Percentiles rank a stretch among this genome's conserved stretches.
Conservation (phyloP, 2,113 vertebrate species). For the Macaca nemestrina region DNA sequence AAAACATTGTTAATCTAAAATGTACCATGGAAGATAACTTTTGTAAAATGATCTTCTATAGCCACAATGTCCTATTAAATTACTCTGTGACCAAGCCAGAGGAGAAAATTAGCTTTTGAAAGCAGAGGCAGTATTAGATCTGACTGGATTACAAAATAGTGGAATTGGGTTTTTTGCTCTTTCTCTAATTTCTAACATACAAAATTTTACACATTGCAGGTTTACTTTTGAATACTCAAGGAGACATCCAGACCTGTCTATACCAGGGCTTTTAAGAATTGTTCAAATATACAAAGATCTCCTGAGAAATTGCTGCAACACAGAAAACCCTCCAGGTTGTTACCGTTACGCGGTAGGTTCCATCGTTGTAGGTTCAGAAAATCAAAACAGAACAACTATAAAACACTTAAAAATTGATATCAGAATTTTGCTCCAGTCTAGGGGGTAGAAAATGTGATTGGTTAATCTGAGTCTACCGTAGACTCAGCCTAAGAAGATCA, state of each 20-base stretch:
- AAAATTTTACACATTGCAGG: conserved; percentile 24
- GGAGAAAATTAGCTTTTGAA: not conserved
- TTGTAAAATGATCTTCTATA: not conserved
- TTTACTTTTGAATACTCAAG: conserved; percentile 66
- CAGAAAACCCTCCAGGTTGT: conserved; percentile 57
- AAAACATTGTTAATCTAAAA: not conserved
- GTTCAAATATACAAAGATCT: conserved; percentile 36
- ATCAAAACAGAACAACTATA: not conserved
- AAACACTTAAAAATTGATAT: not conserved
- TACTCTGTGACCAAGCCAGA: not conserved
- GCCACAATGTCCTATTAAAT: not conserved
- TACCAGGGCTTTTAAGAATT: not conserved
- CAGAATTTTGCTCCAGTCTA: not conserved
- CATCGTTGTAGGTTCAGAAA: not conserved
- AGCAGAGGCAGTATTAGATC: not conserved
- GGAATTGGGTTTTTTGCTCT: not conserved
- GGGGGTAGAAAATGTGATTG: not conserved
- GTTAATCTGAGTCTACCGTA: not conserved
- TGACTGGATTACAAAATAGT: not conserved
- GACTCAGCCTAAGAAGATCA: not conserved
- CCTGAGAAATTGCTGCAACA: conserved; percentile 62
- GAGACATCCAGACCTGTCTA: conserved; percentile 55
- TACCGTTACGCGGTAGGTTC: conserved; percentile 35
- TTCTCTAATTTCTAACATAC: not conserved
- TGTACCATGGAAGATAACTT: not conserved